Base-by-base conservation (phyloP, 2,888 invertebrate species). In the Galerucella nymphaeae region DNA sequence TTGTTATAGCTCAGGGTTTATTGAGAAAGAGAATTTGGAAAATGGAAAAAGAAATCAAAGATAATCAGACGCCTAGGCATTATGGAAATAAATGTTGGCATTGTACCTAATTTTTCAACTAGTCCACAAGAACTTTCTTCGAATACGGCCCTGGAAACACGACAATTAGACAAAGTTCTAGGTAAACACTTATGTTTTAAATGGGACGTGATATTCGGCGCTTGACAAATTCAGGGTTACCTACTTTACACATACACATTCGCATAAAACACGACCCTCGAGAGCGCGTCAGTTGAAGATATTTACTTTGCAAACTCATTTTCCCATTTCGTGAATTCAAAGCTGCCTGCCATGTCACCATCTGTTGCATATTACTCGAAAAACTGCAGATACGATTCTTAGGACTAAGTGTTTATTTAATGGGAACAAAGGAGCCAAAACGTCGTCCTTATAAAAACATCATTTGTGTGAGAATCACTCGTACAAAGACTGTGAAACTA, bases 221-320 rank as follows among this genome's bases (percentile, higher is more conserved):
- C 80, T 77, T 80, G 82, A 81, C 82, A 79, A 83, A 82, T 83
- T 79, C 81, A 79, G 79, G 82, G 82, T 81, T 82, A 80, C 81
- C 82, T 80, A 81, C 78, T 82, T 79, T 79, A 76, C 75, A 77
- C 77, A 78, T 62, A 42, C 42, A 42, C 61, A 62, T 62, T 62
- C 61, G 42, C 79, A 76, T 76, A 76, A 76, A 79, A 80, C 42
- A 78, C 78, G 76, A 73, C 75, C 75, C 80, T 79, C 67, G 73
- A 77, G 76, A 76, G 57, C 14, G 42, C 41, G 9, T 62, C 70
- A 61, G 74, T 66, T 73, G 65, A 70, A 70, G 73, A 75, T 77
- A 75, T 78, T 78, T 76, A 74, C 78, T 78, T 78, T 75, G 70
- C 70, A 74, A 76, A 76, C 76, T 76, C 78, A 78, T 78, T 78